Conservation (phyloP, 2,888 invertebrate genomes). For the Ptilodon capucinus region DNA sequence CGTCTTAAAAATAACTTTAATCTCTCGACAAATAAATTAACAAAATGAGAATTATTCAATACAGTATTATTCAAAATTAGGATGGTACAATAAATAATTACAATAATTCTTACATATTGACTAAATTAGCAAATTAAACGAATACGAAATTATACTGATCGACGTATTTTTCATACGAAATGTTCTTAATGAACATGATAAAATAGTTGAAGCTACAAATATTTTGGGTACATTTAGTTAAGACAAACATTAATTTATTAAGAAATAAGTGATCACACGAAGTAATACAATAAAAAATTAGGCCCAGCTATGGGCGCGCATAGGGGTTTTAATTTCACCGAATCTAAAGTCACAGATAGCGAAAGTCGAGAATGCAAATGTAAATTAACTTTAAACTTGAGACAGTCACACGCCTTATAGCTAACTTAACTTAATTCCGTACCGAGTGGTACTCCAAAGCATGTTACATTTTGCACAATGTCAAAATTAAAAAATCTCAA, state of each 20-base stretch:
- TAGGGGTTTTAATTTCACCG: conserved; percentile 65
- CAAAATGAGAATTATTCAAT: conserved; percentile 65
- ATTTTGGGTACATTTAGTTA: conserved; percentile 30
- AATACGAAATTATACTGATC: conserved; percentile 60
- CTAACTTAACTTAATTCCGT: conserved; percentile 63
- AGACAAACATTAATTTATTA: conserved; percentile 25
- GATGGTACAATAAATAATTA: conserved; percentile 71
- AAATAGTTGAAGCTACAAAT: conserved; percentile 55
- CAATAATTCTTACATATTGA: conserved; percentile 48
- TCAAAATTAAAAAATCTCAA: conserved; percentile 46
- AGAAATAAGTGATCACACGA: conserved; percentile 30
- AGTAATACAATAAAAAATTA: conserved; percentile 35
- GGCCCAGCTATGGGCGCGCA: conserved; percentile 38
- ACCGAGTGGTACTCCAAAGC: conserved; percentile 62
- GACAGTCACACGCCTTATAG: conserved; percentile 71
- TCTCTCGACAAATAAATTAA: conserved; percentile 81
- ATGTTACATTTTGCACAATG: conserved; percentile 32
- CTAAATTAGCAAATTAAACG: conserved; percentile 55
- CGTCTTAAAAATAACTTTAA: conserved; percentile 76
- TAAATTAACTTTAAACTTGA: conserved; percentile 51
- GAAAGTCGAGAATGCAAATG: conserved; percentile 46
- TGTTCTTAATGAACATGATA: conserved; percentile 54
- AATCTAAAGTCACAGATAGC: conserved; percentile 45
- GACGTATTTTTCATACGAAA: conserved; percentile 46
- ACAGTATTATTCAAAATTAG: conserved; percentile 60